These are phyloP conservation scores for Drosophila santomea DNA, from an alignment of 1,140 invertebrate species.

Conservation along the genomic window DNA sequence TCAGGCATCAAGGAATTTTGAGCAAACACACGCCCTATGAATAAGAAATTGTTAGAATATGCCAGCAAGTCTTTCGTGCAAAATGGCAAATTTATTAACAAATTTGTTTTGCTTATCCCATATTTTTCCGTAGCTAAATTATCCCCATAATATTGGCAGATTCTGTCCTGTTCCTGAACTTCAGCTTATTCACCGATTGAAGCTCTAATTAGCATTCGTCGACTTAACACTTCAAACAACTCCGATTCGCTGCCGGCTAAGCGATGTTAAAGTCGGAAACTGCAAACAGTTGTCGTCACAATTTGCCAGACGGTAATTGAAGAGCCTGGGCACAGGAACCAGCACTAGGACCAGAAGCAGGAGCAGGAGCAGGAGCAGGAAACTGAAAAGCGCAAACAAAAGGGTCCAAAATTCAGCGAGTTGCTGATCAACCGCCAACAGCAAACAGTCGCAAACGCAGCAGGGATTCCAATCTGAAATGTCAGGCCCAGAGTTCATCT, in stretches of 20 bases:
- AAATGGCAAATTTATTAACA: no score
- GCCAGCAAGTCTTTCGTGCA: not conserved
- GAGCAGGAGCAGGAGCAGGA: no score
- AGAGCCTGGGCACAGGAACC: conserved; percentile 30
- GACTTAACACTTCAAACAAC: conserved; percentile 44
- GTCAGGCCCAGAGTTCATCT: conserved; percentile 33
- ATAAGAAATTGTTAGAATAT: not conserved
- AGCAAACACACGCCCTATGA: not conserved
- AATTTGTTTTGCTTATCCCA: not conserved
- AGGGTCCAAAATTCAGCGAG: conserved; percentile 22
- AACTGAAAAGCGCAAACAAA: conserved; percentile 1
- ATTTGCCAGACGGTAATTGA: conserved; percentile 69
- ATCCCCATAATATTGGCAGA: no score
- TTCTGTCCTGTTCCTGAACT: not conserved
- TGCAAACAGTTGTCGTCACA: conserved; percentile 32
- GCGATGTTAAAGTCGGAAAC: conserved; percentile 62
- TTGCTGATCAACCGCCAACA: conserved; percentile 62
- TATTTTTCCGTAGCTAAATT: no score
- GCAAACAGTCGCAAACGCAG: conserved; percentile 65
- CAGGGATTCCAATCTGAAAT: conserved; percentile 46
- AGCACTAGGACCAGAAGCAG: no score
- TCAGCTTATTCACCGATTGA: not conserved
- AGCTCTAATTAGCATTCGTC: conserved; percentile 55
- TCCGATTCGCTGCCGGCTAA: conserved; percentile 44
- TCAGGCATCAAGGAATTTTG: not conserved